Evolutionary conservation across 2,797 vertebrate species (phyloP).

Genomic region (Otolemur crassicaudatus): DNA sequence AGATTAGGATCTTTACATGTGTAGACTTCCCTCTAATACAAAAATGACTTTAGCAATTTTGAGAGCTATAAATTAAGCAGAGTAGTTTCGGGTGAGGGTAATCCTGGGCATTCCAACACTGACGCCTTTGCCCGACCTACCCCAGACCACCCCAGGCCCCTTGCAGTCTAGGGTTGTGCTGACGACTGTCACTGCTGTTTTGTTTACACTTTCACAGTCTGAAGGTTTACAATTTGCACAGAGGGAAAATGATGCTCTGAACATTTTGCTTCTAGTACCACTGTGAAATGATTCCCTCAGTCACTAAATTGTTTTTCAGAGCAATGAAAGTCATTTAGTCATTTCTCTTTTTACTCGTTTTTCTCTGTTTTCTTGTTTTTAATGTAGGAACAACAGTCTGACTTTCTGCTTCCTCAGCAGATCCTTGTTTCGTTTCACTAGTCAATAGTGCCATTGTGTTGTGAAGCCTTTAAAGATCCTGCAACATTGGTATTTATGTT

Average conservation of each 20-base stretch:
- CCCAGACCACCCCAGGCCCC: background rate
- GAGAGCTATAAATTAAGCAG: background rate
- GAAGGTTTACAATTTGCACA: background rate
- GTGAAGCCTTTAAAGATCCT: background rate
- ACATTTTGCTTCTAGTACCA: background rate
- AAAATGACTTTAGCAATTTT: background rate
- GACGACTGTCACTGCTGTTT: background rate
- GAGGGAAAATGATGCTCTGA: background rate
- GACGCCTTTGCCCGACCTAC: background rate
- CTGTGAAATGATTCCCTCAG: background rate
- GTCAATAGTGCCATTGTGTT: background rate
- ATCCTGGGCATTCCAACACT: background rate
- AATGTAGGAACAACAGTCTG: background rate
- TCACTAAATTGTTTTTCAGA: conserved; percentile 24
- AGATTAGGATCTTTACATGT: background rate
- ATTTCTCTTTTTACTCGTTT: background rate
- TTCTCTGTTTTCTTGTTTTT: conserved; percentile 43
- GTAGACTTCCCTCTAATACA: background rate
- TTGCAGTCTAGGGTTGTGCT: background rate
- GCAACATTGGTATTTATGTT: background rate
- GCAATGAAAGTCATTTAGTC: background rate
- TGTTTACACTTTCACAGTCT: background rate
- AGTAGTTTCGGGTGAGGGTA: background rate
- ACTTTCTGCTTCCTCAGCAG: background rate
- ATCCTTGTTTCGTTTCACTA: background rate